phyloP scores from a whole-genome alignment of 2,888 invertebrate genomes.

The Aporophyla nigra region DNA sequence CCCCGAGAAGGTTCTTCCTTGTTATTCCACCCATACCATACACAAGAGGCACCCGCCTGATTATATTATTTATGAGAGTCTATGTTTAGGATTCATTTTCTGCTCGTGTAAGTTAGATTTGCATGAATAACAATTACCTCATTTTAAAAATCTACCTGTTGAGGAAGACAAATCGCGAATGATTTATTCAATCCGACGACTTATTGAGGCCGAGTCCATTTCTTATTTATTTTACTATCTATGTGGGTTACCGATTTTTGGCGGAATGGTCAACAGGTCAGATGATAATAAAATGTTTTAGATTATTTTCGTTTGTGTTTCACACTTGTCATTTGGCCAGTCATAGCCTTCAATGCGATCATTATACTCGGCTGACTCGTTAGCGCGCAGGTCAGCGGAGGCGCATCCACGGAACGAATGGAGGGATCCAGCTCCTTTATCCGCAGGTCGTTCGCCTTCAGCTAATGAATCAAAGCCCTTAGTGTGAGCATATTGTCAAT shows the following conservation, averaged over 20 bases:
- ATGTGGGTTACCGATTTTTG: constrained; percentile 83
- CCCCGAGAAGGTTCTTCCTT: constrained; percentile 59
- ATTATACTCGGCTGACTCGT: constrained; percentile 87
- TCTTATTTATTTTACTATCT: constrained; percentile 79
- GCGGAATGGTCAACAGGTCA: constrained; percentile 74
- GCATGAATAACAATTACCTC: constrained; percentile 88
- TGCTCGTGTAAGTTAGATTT: constrained; percentile 88
- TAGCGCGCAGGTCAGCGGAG: constrained; percentile 85
- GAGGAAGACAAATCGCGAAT: constrained; percentile 84
- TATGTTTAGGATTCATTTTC: constrained; percentile 87
- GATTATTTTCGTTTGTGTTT: constrained; percentile 74
- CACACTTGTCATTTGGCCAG: constrained; percentile 76
- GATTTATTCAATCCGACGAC: constrained; percentile 84
- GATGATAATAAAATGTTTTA: constrained; percentile 74
- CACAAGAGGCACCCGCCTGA: constrained; percentile 74
- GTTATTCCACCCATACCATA: constrained; percentile 76
- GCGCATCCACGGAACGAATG: constrained; percentile 86
- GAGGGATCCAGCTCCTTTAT: constrained; percentile 87
- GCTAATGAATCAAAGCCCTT: constrained; percentile 89
- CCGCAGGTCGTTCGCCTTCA: constrained; percentile 85
- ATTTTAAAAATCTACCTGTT: constrained; percentile 88
- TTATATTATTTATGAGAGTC: constrained; percentile 88
- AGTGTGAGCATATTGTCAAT: constrained; percentile 87
- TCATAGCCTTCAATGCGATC: constrained; percentile 86
- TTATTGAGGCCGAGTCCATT: constrained; percentile 82